Percentiles rank a stretch among this genome's conserved stretches.
Evolutionary conservation across 1,140 invertebrate genomes (phyloP).

Genomic region (Drosophila bifasciata): DNA sequence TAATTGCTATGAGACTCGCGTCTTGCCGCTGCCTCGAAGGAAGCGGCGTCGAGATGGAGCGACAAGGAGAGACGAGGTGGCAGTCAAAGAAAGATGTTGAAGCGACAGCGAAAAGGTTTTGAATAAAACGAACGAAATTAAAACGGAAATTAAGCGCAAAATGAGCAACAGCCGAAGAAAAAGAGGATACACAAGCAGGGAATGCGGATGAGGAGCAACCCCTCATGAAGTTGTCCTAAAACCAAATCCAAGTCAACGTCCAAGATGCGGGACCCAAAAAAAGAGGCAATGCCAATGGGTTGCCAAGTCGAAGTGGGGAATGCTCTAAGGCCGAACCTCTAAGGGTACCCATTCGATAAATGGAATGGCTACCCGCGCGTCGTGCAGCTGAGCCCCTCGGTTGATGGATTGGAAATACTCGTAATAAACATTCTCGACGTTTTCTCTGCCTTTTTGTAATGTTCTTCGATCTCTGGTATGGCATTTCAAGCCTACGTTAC

Average conservation of each 20-base stretch:
- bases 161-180: constrained; percentile 43
- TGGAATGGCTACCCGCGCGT: no score
- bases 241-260: constrained; percentile 8
- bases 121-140: constrained; percentile 72
- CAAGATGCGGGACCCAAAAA: no score
- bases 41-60: constrained; percentile 6
- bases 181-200: not conserved
- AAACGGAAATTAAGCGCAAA: constrained; percentile 74
- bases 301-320: no score
- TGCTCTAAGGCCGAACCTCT: no score
- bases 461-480: no score
- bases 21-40: constrained; percentile 16
- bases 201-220: not conserved
- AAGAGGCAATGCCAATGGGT: no score
- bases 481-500: no score
- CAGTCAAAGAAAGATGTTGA: constrained; percentile 23
- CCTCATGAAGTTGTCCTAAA: constrained; percentile 5
- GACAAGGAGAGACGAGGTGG: constrained; percentile 14
- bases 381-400: no score
- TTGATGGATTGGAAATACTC: no score
- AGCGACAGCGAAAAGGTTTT: constrained; percentile 63
- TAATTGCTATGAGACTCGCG: constrained; percentile 48
- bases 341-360: no score
- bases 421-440: no score
- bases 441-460: no score